Percentiles rank a stretch among this genome's conserved stretches.
Conservation (phyloP, 2,113 vertebrate genomes). For the Corydoras maculifer region DNA sequence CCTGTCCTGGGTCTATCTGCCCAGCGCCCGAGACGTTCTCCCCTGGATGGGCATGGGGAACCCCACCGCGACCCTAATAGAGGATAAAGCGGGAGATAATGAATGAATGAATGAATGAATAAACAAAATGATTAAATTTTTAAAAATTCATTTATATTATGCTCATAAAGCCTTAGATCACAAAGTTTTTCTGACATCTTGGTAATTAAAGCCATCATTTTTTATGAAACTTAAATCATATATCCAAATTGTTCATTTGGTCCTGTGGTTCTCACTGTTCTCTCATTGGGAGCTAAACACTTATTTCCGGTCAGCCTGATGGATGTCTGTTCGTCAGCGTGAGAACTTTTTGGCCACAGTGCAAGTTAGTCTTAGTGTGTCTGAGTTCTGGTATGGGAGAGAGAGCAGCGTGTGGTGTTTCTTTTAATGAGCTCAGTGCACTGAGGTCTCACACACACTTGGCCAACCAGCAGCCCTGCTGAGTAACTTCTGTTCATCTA, state of each 20-base stretch:
- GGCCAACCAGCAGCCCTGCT: constrained; percentile 41
- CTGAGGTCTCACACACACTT: constrained; percentile 36
- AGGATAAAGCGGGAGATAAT: too few species aligned
- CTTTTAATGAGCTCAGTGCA: constrained; percentile 42
- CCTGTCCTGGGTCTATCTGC: too few species aligned
- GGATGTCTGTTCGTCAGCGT: background rate
- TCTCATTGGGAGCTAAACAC: background rate
- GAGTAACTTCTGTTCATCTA: constrained; percentile 44
- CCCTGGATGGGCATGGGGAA: too few species aligned
- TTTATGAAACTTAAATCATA: too few species aligned
- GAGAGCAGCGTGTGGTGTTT: constrained; percentile 32
- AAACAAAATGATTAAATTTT: too few species aligned
- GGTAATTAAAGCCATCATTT: too few species aligned
- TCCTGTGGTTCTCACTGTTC: background rate
- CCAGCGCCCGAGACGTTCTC: too few species aligned
- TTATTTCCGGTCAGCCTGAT: background rate
- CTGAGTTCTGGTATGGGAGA: constrained; percentile 31
- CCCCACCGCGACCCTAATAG: too few species aligned
- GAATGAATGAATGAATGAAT: too few species aligned
- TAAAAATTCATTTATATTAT: too few species aligned
- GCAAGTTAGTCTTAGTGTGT: constrained; percentile 7
- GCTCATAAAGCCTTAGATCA: too few species aligned
- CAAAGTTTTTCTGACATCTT: too few species aligned
- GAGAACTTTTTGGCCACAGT: background rate
- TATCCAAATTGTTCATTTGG: background rate